Conservation (phyloP, 2,113 vertebrate genomes). For the Bolborhynchus lineola region DNA sequence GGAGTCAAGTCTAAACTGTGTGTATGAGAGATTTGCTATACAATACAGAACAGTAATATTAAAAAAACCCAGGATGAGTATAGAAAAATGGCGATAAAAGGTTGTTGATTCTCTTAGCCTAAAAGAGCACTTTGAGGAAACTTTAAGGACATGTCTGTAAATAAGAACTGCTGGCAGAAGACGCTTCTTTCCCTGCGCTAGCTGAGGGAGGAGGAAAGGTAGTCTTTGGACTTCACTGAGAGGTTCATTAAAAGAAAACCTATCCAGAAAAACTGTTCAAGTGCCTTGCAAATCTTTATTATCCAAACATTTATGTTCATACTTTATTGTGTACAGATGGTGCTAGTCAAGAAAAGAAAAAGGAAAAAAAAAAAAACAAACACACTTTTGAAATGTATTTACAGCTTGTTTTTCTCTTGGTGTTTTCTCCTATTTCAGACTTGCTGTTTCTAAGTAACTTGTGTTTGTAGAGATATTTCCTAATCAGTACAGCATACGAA, state of each 20-base stretch:
- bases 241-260: slow-evolving; percentile 60
- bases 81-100: slow-evolving; percentile 45
- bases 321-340: slow-evolving; percentile 88
- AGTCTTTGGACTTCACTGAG: slow-evolving; percentile 56
- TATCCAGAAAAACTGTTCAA: slow-evolving; percentile 82
- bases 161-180: slow-evolving; percentile 72
- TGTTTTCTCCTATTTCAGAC: slow-evolving; percentile 81
- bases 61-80: slow-evolving; percentile 2
- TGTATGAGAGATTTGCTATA: slow-evolving; percentile 48
- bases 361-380: slow-evolving; percentile 49
- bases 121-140: slow-evolving; percentile 86
- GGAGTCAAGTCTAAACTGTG: slow-evolving; percentile 73
- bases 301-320: slow-evolving; percentile 82
- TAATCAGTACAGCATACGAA: slow-evolving; percentile 81
- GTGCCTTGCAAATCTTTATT: slow-evolving; percentile 96
- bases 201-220: slow-evolving; percentile 49
- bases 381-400: slow-evolving; percentile 75
- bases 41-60: neutral
- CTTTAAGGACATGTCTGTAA: slow-evolving; percentile 72
- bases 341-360: slow-evolving; percentile 81
- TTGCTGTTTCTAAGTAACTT: slow-evolving; percentile 84
- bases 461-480: slow-evolving; percentile 88
- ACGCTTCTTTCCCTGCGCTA: slow-evolving; percentile 45
- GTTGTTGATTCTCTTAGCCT: slow-evolving; percentile 69
- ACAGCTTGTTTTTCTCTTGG: slow-evolving; percentile 79